A percentile compares a stretch with the other conserved stretches of the same genome.
Evolutionary conservation across 2,888 invertebrate genomes (phyloP).

Genomic region (Ophonus ardosiacus): DNA sequence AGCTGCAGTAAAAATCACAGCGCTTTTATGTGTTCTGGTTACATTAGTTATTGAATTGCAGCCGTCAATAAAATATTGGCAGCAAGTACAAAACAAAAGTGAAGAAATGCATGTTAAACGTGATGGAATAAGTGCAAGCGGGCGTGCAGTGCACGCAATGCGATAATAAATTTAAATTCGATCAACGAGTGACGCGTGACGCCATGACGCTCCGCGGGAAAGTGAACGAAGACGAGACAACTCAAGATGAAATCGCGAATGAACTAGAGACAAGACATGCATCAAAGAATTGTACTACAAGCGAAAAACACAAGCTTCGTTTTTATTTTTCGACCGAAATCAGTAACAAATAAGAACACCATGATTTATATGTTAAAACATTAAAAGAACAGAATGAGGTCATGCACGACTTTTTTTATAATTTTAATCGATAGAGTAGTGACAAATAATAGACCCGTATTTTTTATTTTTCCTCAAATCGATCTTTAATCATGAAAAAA

Average conservation of each 20-base stretch:
- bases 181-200: slow-evolving; percentile 23
- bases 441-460: too few species aligned
- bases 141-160: slow-evolving; percentile 15
- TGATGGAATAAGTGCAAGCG: slow-evolving; percentile 32
- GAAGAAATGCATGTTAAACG: slow-evolving; percentile 2
- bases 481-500: too few species aligned
- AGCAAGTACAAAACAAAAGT: slow-evolving; percentile 5
- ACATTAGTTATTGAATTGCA: slow-evolving; percentile 38
- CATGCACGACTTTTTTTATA: too few species aligned
- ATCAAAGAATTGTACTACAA: neutral
- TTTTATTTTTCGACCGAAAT: too few species aligned
- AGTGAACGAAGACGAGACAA: neutral
- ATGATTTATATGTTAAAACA: too few species aligned
- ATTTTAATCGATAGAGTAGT: too few species aligned
- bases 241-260: neutral
- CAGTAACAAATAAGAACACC: too few species aligned
- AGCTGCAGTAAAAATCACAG: neutral
- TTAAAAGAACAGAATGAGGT: too few species aligned
- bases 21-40: slow-evolving; percentile 20
- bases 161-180: slow-evolving; percentile 40
- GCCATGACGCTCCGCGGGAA: slow-evolving; percentile 1
- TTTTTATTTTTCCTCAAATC: too few species aligned
- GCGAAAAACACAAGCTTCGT: neutral
- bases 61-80: slow-evolving; percentile 25
- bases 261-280: neutral